Percentiles rank a stretch among this genome's conserved stretches.
phyloP scores from a whole-genome alignment of 2,888 invertebrate genomes.

The Spodoptera picta region DNA sequence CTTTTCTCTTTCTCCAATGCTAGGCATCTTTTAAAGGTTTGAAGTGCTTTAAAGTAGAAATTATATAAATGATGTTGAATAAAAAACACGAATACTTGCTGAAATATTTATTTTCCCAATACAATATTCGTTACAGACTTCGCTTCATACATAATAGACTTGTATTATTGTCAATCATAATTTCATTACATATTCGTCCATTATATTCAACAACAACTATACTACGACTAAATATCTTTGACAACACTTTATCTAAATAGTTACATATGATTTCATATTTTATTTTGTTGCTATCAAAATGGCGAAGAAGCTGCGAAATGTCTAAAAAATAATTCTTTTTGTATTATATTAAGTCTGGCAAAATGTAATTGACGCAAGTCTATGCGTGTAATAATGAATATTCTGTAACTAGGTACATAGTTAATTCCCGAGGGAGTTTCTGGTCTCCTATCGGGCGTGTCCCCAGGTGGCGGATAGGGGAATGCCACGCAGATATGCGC shows the following conservation, averaged over 20 bases:
- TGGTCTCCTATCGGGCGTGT: no score
- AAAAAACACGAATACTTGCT: slow-evolving; percentile 57
- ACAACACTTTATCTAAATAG: slow-evolving; percentile 41
- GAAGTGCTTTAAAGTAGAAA: no score
- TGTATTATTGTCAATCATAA: slow-evolving; percentile 84
- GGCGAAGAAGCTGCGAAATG: slow-evolving; percentile 3
- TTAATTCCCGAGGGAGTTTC: no score
- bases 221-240: slow-evolving; percentile 33
- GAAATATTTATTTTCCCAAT: slow-evolving; percentile 77
- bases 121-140: slow-evolving; percentile 73
- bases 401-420: no score
- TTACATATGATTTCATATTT: not conserved
- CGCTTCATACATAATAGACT: slow-evolving; percentile 71
- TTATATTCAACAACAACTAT: slow-evolving; percentile 52
- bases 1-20: no score
- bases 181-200: slow-evolving; percentile 33
- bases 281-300: slow-evolving; percentile 13
- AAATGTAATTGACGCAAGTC: slow-evolving; percentile 32
- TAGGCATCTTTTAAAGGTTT: no score
- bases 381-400: not conserved
- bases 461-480: no score
- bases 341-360: not conserved
- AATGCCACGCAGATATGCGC: no score
- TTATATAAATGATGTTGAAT: no score
- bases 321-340: no score